phyloP scores from a whole-genome alignment of 2,113 vertebrate genomes.

The Orthonyx spaldingii region DNA sequence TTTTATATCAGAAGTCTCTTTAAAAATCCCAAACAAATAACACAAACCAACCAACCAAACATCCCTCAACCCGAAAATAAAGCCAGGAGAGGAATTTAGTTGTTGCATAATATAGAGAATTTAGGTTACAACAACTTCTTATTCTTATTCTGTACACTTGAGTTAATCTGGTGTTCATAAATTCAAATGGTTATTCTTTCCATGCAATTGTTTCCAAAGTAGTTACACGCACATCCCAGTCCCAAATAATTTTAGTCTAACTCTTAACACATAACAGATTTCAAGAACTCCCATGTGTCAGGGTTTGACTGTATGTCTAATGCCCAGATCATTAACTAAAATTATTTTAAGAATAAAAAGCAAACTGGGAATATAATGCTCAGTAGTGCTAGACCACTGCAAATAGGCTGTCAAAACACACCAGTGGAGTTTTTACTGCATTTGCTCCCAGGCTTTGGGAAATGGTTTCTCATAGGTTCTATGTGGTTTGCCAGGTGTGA shows the following conservation, averaged over 20 bases:
- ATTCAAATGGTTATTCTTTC: neutral
- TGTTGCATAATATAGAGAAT: neutral
- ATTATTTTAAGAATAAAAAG: neutral
- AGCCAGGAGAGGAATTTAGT: neutral
- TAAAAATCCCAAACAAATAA: neutral
- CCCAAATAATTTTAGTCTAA: neutral
- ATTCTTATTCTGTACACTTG: neutral
- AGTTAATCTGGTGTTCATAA: neutral
- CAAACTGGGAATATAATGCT: neutral
- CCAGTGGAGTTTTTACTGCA: accelerated
- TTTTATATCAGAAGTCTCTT: neutral
- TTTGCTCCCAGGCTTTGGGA: neutral
- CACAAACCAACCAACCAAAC: neutral
- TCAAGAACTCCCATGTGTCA: neutral
- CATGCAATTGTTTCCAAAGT: neutral
- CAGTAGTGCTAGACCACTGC: neutral
- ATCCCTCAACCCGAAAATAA: neutral
- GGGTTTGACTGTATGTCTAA: neutral
- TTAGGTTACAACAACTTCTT: neutral
- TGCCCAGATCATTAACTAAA: neutral
- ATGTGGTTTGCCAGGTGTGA: neutral
- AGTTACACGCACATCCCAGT: neutral
- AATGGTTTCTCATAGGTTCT: neutral
- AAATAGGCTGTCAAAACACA: neutral
- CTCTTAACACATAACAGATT: neutral